These are phyloP conservation scores for Cephus pulcher DNA, from an alignment of 2,888 invertebrate genomes.

Conservation along the genomic window DNA sequence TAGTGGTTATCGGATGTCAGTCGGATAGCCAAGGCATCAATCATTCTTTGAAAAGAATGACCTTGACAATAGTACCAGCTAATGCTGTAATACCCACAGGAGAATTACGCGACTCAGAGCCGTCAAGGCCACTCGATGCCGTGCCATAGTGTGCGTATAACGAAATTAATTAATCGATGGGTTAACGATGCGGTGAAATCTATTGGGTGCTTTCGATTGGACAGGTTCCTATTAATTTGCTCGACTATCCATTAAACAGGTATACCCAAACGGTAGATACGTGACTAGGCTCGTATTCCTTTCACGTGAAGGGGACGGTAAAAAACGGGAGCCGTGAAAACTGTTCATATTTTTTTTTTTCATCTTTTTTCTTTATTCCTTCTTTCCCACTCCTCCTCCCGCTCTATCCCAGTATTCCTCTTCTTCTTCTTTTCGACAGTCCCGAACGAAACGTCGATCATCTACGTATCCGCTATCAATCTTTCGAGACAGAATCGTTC, in stretches of 20 bases:
- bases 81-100: neutral
- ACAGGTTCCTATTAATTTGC: neutral
- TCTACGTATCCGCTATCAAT: neutral
- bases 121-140: neutral
- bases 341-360: slow-evolving; percentile 2
- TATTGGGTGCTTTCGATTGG: neutral
- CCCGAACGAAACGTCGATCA: slow-evolving; percentile 23
- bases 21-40: neutral
- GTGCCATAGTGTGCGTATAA: neutral
- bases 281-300: neutral
- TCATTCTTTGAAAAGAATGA: neutral
- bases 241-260: neutral
- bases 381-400: slow-evolving; percentile 17
- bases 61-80: neutral
- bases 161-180: neutral
- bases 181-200: neutral
- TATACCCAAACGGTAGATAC: neutral
- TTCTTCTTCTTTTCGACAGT: slow-evolving; percentile 5
- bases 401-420: slow-evolving; percentile 15
- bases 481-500: neutral
- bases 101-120: neutral
- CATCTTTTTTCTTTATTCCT: slow-evolving; percentile 21
- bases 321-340: neutral
- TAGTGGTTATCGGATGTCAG: neutral
- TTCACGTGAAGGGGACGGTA: neutral